phyloP scores from a whole-genome alignment of 2,797 vertebrate genomes.

The Crocidura indochinensis region DNA sequence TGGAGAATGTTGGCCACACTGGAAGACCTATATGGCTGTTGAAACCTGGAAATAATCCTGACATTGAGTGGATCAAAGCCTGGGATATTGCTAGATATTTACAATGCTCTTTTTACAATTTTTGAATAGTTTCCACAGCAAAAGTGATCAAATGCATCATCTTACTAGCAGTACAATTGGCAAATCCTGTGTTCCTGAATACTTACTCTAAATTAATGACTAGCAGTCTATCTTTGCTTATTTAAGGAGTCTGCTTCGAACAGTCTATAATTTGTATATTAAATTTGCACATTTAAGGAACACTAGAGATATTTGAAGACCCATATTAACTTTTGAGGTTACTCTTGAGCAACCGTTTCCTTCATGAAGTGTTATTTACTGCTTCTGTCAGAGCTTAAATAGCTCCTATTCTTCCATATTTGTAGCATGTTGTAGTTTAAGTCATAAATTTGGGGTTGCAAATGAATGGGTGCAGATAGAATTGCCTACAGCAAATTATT shows the following conservation, averaged over 20 bases:
- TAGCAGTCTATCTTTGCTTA: background rate
- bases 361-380: background rate
- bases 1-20: background rate
- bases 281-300: slow-evolving; percentile 27
- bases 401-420: background rate
- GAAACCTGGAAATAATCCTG: background rate
- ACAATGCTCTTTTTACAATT: too few species aligned
- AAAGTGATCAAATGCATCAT: background rate
- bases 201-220: background rate
- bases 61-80: background rate
- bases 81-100: background rate
- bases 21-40: slow-evolving; percentile 14
- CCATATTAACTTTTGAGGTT: slow-evolving; percentile 10
- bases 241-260: background rate
- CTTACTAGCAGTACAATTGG: background rate
- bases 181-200: background rate
- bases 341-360: background rate
- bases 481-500: background rate
- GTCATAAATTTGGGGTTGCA: slow-evolving; percentile 38
- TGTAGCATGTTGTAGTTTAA: slow-evolving; percentile 2
- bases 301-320: background rate
- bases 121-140: background rate
- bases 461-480: slow-evolving; percentile 31
- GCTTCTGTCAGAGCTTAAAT: slow-evolving; percentile 14
- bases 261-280: background rate